Evolutionary conservation across 2,888 invertebrate genomes (phyloP).

Genomic region (Lissonota sp.): DNA sequence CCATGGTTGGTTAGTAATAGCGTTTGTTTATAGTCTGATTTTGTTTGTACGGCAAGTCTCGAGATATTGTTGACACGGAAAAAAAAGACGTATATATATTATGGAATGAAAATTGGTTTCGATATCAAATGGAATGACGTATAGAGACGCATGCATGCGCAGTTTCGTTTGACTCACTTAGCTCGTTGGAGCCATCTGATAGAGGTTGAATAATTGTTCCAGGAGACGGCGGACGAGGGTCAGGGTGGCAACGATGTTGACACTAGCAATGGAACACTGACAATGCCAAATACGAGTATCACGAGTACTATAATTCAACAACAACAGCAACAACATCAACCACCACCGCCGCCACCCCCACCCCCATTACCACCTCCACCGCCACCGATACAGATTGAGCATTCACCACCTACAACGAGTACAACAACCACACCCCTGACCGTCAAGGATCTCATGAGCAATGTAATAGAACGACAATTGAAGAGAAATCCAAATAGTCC

Average conservation of each 20-base stretch:
- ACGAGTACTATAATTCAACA: constrained; percentile 67
- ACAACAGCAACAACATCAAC: constrained; percentile 74
- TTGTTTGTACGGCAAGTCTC: too few relatives aligned
- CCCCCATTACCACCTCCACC: constrained; percentile 71
- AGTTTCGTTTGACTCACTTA: constrained; percentile 63
- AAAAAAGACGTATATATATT: too few relatives aligned
- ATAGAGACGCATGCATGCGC: constrained; percentile 48
- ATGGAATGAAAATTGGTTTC: neutral
- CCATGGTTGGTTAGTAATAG: neutral
- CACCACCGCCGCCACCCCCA: constrained; percentile 83
- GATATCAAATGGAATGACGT: constrained; percentile 14
- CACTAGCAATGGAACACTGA: constrained; percentile 76
- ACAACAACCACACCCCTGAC: constrained; percentile 87
- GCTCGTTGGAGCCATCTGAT: constrained; percentile 82
- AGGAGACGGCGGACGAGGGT: constrained; percentile 95
- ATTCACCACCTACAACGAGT: constrained; percentile 78
- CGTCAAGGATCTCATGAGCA: constrained; percentile 92
- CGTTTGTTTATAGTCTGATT: too few relatives aligned
- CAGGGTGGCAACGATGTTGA: constrained; percentile 85
- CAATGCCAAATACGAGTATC: constrained; percentile 74
- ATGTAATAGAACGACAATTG: constrained; percentile 92
- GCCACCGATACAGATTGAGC: constrained; percentile 71
- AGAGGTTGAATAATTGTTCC: constrained; percentile 82
- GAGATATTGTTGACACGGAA: too few relatives aligned
- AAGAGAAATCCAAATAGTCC: constrained; percentile 87